Conservation (phyloP, 2,888 invertebrate species). For the Crioceris asparagi region DNA sequence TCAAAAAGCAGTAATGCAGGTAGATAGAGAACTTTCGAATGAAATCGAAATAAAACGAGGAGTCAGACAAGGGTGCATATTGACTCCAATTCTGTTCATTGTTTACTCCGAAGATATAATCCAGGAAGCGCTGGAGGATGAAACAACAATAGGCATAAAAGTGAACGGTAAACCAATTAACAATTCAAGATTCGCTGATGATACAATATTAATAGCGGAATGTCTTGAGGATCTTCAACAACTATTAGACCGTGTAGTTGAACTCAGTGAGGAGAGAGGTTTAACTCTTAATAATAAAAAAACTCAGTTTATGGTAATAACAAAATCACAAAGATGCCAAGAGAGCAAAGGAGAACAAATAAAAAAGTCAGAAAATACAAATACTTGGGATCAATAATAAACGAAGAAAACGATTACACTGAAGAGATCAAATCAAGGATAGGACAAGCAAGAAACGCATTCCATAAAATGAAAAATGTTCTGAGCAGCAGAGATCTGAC, state of each 20-base stretch:
- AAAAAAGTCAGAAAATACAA: conserved; percentile 7
- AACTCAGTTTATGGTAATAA: conserved; percentile 1
- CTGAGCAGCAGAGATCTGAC: conserved; percentile 10
- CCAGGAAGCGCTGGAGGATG: too few relatives aligned
- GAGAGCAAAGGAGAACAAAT: too few relatives aligned
- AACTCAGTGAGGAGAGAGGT: too few relatives aligned
- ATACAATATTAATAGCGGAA: neutral
- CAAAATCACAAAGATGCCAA: too few relatives aligned
- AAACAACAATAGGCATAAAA: too few relatives aligned
- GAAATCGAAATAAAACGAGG: neutral
- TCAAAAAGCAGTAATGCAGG: conserved; percentile 1
- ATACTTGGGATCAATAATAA: conserved; percentile 7
- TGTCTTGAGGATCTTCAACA: neutral
- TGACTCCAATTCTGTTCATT: too few relatives aligned
- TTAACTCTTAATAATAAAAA: too few relatives aligned
- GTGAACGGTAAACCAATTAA: neutral
- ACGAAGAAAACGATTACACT: conserved; percentile 7
- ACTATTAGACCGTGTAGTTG: too few relatives aligned
- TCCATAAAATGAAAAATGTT: conserved; percentile 8
- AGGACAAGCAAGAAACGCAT: conserved; percentile 7
- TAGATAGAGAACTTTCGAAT: neutral
- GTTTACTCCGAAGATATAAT: too few relatives aligned
- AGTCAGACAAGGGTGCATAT: neutral
- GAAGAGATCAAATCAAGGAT: conserved; percentile 10
- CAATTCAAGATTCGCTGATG: neutral